A percentile compares a stretch with the other conserved stretches of the same genome.
Evolutionary conservation across 2,113 vertebrate species (phyloP).

Genomic region (Pelvicachromis taeniatus): DNA sequence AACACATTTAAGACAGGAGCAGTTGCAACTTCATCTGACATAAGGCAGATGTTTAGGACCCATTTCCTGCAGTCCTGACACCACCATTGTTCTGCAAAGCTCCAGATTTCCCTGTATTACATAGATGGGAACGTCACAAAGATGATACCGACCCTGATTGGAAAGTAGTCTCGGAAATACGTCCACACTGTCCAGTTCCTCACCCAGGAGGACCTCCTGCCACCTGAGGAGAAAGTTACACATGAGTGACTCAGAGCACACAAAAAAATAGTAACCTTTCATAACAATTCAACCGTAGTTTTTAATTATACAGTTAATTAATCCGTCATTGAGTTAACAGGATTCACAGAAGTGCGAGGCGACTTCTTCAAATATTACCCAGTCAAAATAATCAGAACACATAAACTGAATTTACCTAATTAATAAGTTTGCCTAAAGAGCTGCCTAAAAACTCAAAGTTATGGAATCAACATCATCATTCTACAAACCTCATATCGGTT

Average conservation of each 20-base stretch:
- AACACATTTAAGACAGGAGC: neutral
- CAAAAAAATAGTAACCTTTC: neutral
- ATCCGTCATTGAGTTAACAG: neutral
- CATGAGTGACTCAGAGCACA: neutral
- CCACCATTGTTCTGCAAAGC: neutral
- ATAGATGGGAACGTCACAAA: neutral
- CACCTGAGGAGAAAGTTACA: conserved; percentile 71
- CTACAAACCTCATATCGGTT: neutral
- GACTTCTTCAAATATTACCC: neutral
- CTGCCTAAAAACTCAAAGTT: neutral
- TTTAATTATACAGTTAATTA: neutral
- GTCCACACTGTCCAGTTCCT: conserved; percentile 93
- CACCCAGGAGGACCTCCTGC: conserved; percentile 92
- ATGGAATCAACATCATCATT: neutral
- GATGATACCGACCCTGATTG: conserved; percentile 78
- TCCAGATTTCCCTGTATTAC: neutral
- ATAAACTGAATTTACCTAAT: neutral
- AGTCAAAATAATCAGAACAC: neutral
- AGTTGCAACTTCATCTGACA: neutral
- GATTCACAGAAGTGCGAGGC: neutral
- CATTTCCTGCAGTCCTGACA: neutral
- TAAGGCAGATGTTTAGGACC: neutral
- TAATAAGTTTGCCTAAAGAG: neutral
- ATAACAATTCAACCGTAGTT: neutral
- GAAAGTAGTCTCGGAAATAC: conserved; percentile 96